phyloP scores from a whole-genome alignment of 2,888 invertebrate genomes.

The Auanema freiburgensis region DNA sequence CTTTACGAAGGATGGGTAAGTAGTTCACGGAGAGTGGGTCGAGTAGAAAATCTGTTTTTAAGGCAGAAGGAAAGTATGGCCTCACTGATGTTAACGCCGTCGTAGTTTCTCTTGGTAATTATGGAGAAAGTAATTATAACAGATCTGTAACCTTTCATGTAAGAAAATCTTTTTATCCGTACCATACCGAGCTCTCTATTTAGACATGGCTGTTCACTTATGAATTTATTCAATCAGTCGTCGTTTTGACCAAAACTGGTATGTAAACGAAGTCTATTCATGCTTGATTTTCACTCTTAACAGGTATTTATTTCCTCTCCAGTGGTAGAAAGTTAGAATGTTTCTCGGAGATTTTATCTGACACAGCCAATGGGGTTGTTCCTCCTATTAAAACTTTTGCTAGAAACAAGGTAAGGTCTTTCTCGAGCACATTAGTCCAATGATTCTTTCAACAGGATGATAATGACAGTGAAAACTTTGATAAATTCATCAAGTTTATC shows the following conservation, averaged over 20 bases:
- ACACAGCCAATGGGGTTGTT: conserved; percentile 73
- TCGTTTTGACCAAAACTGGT: conserved; percentile 82
- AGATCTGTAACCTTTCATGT: conserved; percentile 17
- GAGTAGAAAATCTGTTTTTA: background rate
- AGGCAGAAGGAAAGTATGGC: conserved; percentile 15
- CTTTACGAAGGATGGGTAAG: conserved; percentile 56
- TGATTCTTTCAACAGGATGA: conserved; percentile 72
- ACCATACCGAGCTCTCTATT: conserved; percentile 53
- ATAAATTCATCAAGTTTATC: conserved; percentile 77
- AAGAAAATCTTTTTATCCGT: background rate
- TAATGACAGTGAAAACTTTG: conserved; percentile 83
- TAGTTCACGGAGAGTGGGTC: background rate
- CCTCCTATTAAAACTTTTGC: conserved; percentile 83
- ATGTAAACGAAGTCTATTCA: background rate
- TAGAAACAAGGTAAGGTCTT: conserved; percentile 80
- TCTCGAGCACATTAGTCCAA: background rate
- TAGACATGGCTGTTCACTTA: conserved; percentile 96
- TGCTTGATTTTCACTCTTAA: background rate
- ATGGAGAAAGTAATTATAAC: conserved; percentile 12
- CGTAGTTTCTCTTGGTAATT: conserved; percentile 7
- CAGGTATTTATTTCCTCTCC: conserved; percentile 80
- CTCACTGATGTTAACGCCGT: conserved; percentile 11
- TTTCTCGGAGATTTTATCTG: conserved; percentile 82
- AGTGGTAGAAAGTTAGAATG: conserved; percentile 98
- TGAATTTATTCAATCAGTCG: conserved; percentile 91